Base-by-base conservation (phyloP, 2,113 vertebrate genomes). In the Sapajus apella region DNA sequence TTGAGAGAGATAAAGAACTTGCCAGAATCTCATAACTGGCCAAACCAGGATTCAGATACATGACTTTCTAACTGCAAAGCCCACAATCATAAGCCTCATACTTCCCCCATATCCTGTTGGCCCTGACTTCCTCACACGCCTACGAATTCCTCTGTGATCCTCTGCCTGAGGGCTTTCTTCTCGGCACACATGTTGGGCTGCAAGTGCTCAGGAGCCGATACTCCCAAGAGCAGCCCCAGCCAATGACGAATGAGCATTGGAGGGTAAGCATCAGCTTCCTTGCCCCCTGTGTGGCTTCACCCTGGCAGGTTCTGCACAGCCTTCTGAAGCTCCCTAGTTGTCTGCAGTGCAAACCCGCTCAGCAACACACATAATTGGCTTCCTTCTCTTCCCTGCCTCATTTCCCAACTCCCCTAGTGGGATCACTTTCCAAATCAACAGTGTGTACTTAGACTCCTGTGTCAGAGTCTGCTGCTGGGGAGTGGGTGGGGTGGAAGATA, bases 271-370 rank as follows among this genome's bases (percentile, higher is more conserved):
- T 35, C 52, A 66, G 32, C 30, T 30, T 73, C n/a, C 81, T 77
- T 0, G 1, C 6, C 1, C 5, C 8, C 21, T 58, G 35, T 2
- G 12, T 6, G 6, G 37, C 55, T 76, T 66, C 37, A 45, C 45
- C 55, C 45, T 20, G 52, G 6, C 21, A 5, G 43, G 30, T 37
- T 52, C 58, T 61, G 12, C 37, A 16, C 7, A 6, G 43, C 83
- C 66, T 37, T 82, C 68, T 75, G 43, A 25, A 82, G 72, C 30
- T 35, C 13, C 50, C 23, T 35, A 35, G 21, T 2, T 77, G 66
- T 55, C 35, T 30, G 50, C 23, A 75, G 43, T 16, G 0, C 76
- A 9, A 79, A 35, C 43, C 73, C 58, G 18, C 18, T 43, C 21
- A 76, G 27, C 52, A 16, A 77, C 23, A 8, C 16, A 27, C 1